These are phyloP conservation scores for Diprion similis DNA, from an alignment of 1,140 invertebrate species.

Conservation along the genomic window DNA sequence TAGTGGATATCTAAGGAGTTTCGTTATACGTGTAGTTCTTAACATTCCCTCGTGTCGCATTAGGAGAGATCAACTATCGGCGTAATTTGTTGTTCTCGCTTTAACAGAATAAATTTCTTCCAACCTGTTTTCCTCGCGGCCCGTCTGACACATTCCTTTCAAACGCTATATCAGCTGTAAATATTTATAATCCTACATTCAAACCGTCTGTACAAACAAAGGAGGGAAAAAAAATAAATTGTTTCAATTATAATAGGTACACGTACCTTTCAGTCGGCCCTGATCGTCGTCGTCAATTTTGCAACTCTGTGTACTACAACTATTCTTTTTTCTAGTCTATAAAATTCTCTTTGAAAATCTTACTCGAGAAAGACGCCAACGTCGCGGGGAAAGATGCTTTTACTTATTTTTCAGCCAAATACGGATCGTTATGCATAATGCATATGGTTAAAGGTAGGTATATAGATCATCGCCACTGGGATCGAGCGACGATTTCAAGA, in stretches of 20 bases:
- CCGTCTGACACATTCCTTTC: conserved; percentile 2
- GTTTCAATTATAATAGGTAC: no score
- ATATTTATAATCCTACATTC: not conserved
- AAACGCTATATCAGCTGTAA: conserved; percentile 1
- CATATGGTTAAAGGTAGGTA: no score
- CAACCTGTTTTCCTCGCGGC: conserved; percentile 2
- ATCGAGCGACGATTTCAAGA: not conserved
- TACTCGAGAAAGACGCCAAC: no score
- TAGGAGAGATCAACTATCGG: conserved; percentile 56
- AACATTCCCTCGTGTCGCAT: conserved; percentile 52
- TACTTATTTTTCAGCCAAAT: no score
- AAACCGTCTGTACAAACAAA: not conserved
- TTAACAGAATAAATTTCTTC: conserved; percentile 51
- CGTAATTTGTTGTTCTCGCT: conserved; percentile 60
- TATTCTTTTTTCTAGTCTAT: no score
- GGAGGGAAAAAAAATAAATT: not conserved
- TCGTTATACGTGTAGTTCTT: conserved; percentile 23
- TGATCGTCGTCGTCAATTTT: not conserved
- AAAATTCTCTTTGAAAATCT: no score
- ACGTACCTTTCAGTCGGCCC: not conserved
- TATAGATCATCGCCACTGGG: no score
- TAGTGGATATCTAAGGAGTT: not conserved
- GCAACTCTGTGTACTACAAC: no score
- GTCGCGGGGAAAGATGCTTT: no score
- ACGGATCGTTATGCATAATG: no score